Conservation (phyloP, 2,113 vertebrate genomes). For the Colossoma macropomum region DNA sequence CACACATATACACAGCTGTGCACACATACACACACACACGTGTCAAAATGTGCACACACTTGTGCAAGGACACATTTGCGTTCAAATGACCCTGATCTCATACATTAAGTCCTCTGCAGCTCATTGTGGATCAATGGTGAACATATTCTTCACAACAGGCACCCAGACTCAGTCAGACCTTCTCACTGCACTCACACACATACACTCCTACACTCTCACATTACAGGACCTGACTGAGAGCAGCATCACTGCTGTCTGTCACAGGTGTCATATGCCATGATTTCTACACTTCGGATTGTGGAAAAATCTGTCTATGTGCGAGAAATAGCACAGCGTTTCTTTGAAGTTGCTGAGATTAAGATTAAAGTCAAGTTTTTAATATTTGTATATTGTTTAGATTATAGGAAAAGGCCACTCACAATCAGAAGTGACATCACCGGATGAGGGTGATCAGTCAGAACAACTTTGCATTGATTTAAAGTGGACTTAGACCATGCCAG, state of each 20-base stretch:
- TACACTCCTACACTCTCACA: background rate
- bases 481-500: no score
- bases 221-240: background rate
- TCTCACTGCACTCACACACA: background rate
- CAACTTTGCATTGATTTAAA: no score
- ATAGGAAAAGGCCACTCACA: no score
- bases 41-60: background rate
- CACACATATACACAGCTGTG: no score
- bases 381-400: no score
- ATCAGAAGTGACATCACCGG: no score
- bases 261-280: background rate
- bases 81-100: background rate
- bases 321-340: no score
- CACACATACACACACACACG: background rate
- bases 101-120: background rate
- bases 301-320: no score
- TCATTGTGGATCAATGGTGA: background rate
- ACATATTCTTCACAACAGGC: background rate
- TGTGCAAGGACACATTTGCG: background rate
- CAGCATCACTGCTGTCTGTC: background rate
- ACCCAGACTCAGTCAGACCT: background rate
- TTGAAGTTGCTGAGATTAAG: no score
- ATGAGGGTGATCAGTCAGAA: no score
- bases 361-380: no score
- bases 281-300: background rate